Evolutionary conservation across 2,113 vertebrate species (phyloP).

Genomic region (Diglossa brunneiventris): DNA sequence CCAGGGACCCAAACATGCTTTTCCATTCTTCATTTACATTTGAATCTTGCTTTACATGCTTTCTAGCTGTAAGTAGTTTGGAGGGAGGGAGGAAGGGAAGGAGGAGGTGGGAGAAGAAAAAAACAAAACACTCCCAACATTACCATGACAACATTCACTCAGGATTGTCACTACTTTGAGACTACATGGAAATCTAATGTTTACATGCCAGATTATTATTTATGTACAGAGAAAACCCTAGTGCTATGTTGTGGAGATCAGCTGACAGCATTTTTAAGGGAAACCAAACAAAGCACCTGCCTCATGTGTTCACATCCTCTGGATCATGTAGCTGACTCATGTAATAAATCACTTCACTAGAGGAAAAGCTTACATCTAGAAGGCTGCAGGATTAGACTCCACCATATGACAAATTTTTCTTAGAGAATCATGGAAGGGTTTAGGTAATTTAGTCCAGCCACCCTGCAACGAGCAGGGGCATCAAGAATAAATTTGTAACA

Average conservation of each 20-base stretch:
- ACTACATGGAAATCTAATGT: neutral
- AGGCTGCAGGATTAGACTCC: neutral
- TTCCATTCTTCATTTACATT: constrained; percentile 98
- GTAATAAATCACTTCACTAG: neutral
- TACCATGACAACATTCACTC: neutral
- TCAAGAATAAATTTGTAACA: neutral
- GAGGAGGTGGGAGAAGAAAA: neutral
- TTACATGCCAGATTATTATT: neutral
- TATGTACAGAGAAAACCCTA: neutral
- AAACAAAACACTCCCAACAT: neutral
- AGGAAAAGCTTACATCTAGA: neutral
- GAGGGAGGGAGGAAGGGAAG: neutral
- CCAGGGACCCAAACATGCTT: constrained; percentile 98
- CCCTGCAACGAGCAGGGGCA: neutral
- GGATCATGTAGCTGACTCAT: neutral
- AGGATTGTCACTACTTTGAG: neutral
- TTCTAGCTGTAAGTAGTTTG: constrained; percentile 78
- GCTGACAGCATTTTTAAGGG: neutral
- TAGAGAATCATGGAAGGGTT: neutral
- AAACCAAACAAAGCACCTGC: neutral
- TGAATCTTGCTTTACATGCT: constrained; percentile 93
- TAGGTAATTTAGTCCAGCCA: neutral
- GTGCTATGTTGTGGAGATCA: neutral
- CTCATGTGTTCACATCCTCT: neutral
- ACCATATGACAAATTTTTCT: neutral